phyloP scores from a whole-genome alignment of 2,888 invertebrate species.

The Polia nebulosa region DNA sequence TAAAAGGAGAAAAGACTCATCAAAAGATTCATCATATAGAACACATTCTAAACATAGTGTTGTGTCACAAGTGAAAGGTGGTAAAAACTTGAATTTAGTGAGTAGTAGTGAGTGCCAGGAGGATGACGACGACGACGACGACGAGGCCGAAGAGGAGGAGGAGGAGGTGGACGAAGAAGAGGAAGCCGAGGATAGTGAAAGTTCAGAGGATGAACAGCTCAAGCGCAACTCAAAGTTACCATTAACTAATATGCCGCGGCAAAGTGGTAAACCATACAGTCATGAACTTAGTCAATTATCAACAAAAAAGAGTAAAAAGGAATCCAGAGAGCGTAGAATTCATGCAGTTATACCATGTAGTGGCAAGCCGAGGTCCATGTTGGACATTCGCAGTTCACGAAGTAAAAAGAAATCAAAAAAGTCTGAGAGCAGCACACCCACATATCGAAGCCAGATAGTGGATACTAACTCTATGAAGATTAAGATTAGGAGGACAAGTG shows the following conservation, averaged over 20 bases:
- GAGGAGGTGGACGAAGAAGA: slow-evolving; percentile 69
- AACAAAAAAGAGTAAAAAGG: slow-evolving; percentile 87
- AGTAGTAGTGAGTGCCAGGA: slow-evolving; percentile 88
- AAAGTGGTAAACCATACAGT: slow-evolving; percentile 90
- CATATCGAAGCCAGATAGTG: slow-evolving; percentile 92
- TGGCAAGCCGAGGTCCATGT: slow-evolving; percentile 89
- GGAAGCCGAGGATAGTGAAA: slow-evolving; percentile 76
- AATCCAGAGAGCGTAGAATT: slow-evolving; percentile 83
- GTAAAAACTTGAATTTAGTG: slow-evolving; percentile 89
- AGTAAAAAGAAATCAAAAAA: slow-evolving; percentile 89
- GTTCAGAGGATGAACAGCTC: slow-evolving; percentile 89
- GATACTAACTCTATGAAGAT: slow-evolving; percentile 93
- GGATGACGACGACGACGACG: slow-evolving; percentile 77
- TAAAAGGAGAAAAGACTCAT: slow-evolving; percentile 85
- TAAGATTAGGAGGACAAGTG: slow-evolving; percentile 92
- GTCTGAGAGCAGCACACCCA: slow-evolving; percentile 82
- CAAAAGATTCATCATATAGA: slow-evolving; percentile 83
- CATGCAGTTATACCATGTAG: slow-evolving; percentile 86
- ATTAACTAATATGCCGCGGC: slow-evolving; percentile 82
- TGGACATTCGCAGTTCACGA: slow-evolving; percentile 86
- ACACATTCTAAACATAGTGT: slow-evolving; percentile 81
- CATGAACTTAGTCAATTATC: slow-evolving; percentile 91
- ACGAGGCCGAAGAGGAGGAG: slow-evolving; percentile 69
- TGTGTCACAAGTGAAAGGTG: slow-evolving; percentile 87
- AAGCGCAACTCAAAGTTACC: slow-evolving; percentile 88